Conservation (phyloP, 2,797 vertebrate species). For the Melanotaenia nigrans region DNA sequence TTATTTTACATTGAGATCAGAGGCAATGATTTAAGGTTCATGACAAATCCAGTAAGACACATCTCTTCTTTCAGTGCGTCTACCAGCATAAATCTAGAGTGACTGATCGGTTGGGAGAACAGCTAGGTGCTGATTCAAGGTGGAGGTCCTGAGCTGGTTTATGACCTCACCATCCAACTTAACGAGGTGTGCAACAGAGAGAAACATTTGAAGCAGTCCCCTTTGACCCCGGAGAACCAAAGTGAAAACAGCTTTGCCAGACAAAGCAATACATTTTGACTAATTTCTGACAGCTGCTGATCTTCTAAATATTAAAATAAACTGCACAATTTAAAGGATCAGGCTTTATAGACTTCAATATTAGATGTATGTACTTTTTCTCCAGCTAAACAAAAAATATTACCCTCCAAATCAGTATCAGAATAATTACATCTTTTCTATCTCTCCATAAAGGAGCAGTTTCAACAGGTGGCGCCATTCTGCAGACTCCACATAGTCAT, state of each 20-base stretch:
- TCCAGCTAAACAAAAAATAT: neutral
- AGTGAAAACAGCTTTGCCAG: neutral
- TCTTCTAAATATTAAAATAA: neutral
- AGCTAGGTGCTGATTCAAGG: slow-evolving; percentile 2
- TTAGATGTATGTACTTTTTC: neutral
- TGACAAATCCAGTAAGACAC: slow-evolving; percentile 2
- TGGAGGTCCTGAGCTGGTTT: neutral
- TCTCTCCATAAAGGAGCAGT: neutral
- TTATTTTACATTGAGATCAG: neutral
- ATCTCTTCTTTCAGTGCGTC: neutral
- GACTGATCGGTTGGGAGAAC: neutral
- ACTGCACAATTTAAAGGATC: neutral
- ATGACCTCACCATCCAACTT: neutral
- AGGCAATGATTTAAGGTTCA: neutral
- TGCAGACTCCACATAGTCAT: slow-evolving; percentile 42
- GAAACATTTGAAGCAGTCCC: slow-evolving; percentile 4
- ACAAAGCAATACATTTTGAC: neutral
- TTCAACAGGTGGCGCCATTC: slow-evolving; percentile 68
- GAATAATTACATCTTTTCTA: too few relatives aligned
- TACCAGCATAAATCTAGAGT: neutral
- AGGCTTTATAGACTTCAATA: neutral
- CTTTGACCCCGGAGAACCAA: slow-evolving; percentile 1
- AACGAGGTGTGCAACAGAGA: neutral
- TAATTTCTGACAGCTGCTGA: neutral
- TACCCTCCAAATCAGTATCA: neutral